phyloP scores from a whole-genome alignment of 2,888 invertebrate species.

The Periphyllus acericola region DNA sequence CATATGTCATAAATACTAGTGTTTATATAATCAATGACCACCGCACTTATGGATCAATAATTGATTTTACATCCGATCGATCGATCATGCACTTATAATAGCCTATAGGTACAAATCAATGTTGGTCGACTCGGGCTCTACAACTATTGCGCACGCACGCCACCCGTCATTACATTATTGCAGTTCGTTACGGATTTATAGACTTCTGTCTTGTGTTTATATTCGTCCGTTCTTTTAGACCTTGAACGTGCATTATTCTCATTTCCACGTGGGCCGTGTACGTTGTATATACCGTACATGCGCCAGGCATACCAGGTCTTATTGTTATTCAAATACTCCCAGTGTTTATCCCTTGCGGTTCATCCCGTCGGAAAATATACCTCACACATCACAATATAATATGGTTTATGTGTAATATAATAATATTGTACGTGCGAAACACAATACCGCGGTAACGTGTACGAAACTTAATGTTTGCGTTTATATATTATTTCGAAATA shows the following conservation, averaged over 20 bases:
- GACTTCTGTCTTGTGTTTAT: too few species aligned
- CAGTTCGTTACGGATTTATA: too few species aligned
- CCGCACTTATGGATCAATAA: too few species aligned
- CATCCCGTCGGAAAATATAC: not conserved
- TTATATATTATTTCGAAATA: not conserved
- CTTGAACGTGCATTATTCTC: too few species aligned
- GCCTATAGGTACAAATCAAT: too few species aligned
- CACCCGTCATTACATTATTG: not conserved
- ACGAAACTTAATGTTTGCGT: not conserved
- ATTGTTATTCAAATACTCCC: not conserved
- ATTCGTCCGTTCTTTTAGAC: too few species aligned
- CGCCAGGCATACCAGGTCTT: not conserved
- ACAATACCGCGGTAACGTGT: not conserved
- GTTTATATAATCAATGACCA: too few species aligned
- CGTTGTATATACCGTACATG: too few species aligned
- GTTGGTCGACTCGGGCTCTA: not conserved
- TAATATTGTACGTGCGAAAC: not conserved
- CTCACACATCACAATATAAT: not conserved
- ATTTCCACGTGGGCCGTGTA: too few species aligned
- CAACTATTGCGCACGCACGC: not conserved
- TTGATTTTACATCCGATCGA: too few species aligned
- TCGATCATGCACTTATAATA: too few species aligned
- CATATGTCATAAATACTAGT: too few species aligned
- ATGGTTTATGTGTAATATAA: not conserved
- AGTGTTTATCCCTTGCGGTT: not conserved